Evolutionary conservation across 35 echinoderm and acorn worm genomes (phyloP), one percentile per base, ranked within the genome.

Genomic region (Apostichopus japonicus): DNA sequence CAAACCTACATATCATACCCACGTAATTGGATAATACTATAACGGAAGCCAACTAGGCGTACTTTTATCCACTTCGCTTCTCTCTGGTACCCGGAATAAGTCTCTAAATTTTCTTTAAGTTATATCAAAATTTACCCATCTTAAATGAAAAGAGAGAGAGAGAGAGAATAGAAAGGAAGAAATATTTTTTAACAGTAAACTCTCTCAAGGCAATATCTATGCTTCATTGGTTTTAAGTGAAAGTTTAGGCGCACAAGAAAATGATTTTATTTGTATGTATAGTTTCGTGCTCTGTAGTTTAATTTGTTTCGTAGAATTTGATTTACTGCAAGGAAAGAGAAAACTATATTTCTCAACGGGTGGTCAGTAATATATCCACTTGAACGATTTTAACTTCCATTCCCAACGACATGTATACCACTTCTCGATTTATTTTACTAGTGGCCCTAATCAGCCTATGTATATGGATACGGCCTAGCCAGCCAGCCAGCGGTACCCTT

Each of bases 361-460:
- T 55, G 81, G 54, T 54, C 81, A 58, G n/a, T 58, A 57, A 59
- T 84, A 54, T 61, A 84, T 57, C 81, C 53, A 84, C 81, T 84
- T 21, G 54, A 84, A 84, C 6, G 54, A 84, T 75, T 19, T 19
- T 75, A 61, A 82, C 33, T 82, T 82, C 6, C 24, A 10, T 51
- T 56, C 22, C 27, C 23, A 52, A 54, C 44, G 79, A 82, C 15
- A 54, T 82, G 44, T 82, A 44, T 44, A 44, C 23, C n/a, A 52
- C 54, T 51, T 52, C 22, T 54, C 13, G 11, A 82, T 82, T 82
- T 82, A 51, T 16, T 15, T 82, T 8, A 24, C 79, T 33, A 82
- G 21, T 78, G 8, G 21, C 8, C 27, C 23, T 54, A 82, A 54
- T 56, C 79, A 82, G 79, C 44, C 27, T 54, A 52, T 55, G 14